These are phyloP conservation scores for Arbacia lixula DNA, from an alignment of 53 echinoderm and acorn worm genomes.

Conservation along the genomic window DNA sequence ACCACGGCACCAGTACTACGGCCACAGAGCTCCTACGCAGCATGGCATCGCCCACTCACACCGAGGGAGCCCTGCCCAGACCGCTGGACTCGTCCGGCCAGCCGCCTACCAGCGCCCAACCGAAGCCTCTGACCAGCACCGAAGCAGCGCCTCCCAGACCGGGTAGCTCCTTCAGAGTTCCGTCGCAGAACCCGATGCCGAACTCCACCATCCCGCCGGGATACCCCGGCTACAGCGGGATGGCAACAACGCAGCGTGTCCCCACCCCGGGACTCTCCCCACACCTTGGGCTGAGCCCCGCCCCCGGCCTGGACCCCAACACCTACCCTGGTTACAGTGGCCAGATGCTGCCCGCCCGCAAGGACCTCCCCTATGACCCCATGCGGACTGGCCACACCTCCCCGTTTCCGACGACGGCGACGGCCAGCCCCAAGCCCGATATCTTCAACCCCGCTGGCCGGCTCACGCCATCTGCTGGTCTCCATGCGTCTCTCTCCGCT, in stretches of 20 bases:
- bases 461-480: not conserved
- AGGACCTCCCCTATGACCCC: slow-evolving; percentile 38
- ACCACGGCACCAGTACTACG: slow-evolving; percentile 56
- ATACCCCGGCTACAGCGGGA: slow-evolving; percentile 31
- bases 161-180: slow-evolving; percentile 23
- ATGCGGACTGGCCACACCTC: slow-evolving; percentile 45
- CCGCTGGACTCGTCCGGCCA: not conserved
- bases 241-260: slow-evolving; percentile 12
- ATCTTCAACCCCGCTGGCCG: slow-evolving; percentile 37
- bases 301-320: not conserved
- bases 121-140: slow-evolving; percentile 1
- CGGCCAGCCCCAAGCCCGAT: slow-evolving; percentile 30
- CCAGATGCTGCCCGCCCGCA: slow-evolving; percentile 15
- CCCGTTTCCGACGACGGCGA: slow-evolving; percentile 23
- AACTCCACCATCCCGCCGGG: slow-evolving; percentile 18
- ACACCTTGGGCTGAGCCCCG: not conserved
- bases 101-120: not conserved
- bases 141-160: not conserved
- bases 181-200: slow-evolving; percentile 38
- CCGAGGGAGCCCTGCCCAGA: not conserved
- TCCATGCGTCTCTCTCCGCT: slow-evolving; percentile 15
- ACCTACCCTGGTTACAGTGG: slow-evolving; percentile 34
- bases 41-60: slow-evolving; percentile 43
- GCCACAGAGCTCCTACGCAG: slow-evolving; percentile 55
- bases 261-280: slow-evolving; percentile 36